Evolutionary conservation across 2,797 vertebrate species (phyloP), one percentile per base, ranked within the genome.

Genomic region (Bufotes viridis): DNA sequence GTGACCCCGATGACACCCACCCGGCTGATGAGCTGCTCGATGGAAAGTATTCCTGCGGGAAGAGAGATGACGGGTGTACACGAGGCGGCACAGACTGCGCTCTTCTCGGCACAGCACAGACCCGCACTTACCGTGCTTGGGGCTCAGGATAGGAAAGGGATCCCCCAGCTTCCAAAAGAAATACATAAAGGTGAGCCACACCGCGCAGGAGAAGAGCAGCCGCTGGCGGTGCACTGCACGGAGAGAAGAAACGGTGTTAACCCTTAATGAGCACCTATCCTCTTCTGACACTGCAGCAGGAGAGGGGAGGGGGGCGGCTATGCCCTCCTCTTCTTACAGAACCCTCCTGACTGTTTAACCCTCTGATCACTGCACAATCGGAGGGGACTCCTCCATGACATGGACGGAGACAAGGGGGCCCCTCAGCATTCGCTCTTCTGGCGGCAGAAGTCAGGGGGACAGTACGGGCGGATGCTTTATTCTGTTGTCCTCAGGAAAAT

Each of bases 111-210:
- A 42, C 6, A 0, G 6, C 4, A 5, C 42, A 42, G 42, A 42
- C 42, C 72, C 7, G 20, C 22, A 58, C 74, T 42, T 86, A 99
- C 98, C 98, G 15, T 99, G 98, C 93, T 99, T 99, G 87, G 98
- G 98, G 92, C 98, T 99, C 85, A 99, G 95, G 91, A 99, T 99
- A 78, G 98, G 98, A 92, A 99, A 99, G 0, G 98, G 98, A 90
- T 99, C 98, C 14, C 98, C 98, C 91, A 99, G 1, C 92, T 99
- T 99, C 98, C 98, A 99, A 93, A 99, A 99, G 96, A 99, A 99
- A 94, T 99, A 99, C 98, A 99, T 99, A 92, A 99, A 99, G 2
- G 98, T 98, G 91, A 99, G 94, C 98, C 98, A 99, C 74, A 99
- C 92, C 91, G 97, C 96, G 91, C 98, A 99, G 0, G 98, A 95